phyloP scores from a whole-genome alignment of 2,888 invertebrate genomes.

The Agonum fuliginosum region DNA sequence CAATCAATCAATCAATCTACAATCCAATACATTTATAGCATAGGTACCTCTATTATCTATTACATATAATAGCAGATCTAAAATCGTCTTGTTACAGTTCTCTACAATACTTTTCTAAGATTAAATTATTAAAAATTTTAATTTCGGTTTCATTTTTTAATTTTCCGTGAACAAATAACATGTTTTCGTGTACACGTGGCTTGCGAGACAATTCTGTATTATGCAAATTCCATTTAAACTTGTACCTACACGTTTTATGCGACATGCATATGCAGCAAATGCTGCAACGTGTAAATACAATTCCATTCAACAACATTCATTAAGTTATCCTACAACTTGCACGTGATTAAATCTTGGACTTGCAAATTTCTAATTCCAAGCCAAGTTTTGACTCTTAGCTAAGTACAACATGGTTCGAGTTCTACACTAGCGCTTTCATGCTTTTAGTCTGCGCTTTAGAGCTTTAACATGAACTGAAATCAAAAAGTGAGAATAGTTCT shows the following conservation, averaged over 20 bases:
- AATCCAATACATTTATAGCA: too few species aligned
- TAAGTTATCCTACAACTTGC: neutral
- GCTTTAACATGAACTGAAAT: neutral
- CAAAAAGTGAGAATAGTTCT: neutral
- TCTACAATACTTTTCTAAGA: too few species aligned
- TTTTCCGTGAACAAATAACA: too few species aligned
- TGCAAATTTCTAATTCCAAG: neutral
- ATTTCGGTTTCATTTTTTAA: too few species aligned
- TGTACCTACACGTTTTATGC: neutral
- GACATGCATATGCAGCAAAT: neutral
- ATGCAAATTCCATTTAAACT: neutral
- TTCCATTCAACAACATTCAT: neutral
- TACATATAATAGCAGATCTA: too few species aligned
- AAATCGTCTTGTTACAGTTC: too few species aligned
- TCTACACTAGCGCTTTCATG: neutral
- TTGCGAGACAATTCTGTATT: neutral
- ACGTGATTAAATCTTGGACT: constrained; percentile 2
- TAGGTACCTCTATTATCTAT: too few species aligned
- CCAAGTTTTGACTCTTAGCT: neutral
- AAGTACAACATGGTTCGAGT: too few species aligned
- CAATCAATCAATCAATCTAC: too few species aligned
- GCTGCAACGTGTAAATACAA: neutral
- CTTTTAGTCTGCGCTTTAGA: too few species aligned
- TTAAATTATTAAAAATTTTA: too few species aligned
- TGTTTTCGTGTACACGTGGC: too few species aligned